phyloP scores from a whole-genome alignment of 2,113 vertebrate species.

The Protobothrops mucrosquamatus region DNA sequence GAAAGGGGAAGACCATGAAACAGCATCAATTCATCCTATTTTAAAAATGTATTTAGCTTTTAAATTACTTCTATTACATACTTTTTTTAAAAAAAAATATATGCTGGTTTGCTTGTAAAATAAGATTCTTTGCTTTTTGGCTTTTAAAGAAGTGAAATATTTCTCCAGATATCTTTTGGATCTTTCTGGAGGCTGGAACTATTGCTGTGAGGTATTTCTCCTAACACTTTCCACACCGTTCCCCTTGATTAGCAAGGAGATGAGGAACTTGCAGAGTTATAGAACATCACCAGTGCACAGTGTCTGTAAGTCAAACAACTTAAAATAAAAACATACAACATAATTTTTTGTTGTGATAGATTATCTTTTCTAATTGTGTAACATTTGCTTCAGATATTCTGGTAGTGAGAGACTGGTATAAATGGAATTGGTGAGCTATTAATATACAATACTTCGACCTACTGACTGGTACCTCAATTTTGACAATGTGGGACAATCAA shows the following conservation, averaged over 20 bases:
- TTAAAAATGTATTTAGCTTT: conserved; percentile 65
- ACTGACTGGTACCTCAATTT: neutral
- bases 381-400: neutral
- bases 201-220: conserved; percentile 40
- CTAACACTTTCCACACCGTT: neutral
- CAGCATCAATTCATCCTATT: conserved; percentile 29
- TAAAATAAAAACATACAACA: conserved; percentile 72
- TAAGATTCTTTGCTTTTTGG: conserved; percentile 33
- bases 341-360: neutral
- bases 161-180: conserved; percentile 37
- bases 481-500: neutral
- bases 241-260: conserved; percentile 1
- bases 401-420: neutral
- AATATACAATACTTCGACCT: neutral
- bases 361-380: neutral
- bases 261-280: conserved; percentile 36
- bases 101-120: conserved; percentile 54
- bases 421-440: neutral
- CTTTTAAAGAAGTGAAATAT: conserved; percentile 51
- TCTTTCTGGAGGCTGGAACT: conserved; percentile 47
- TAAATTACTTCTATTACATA: conserved; percentile 43
- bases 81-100: conserved; percentile 38
- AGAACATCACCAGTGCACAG: conserved; percentile 40
- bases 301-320: conserved; percentile 61
- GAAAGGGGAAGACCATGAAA: conserved; percentile 26